phyloP scores from a whole-genome alignment of 2,888 invertebrate species.

The Julus scandinavius region DNA sequence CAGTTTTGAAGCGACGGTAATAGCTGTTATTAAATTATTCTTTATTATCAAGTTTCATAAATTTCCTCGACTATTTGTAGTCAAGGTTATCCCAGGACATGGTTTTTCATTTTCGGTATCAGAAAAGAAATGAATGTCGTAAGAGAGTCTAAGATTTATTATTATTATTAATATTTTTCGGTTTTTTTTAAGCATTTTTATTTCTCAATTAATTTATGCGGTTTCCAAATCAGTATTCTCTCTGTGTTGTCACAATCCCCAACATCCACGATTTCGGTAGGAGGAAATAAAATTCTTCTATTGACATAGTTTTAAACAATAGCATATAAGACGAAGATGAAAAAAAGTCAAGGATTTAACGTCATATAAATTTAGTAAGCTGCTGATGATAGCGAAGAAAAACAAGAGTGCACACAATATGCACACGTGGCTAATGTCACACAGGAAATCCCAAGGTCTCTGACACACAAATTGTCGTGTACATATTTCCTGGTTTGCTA shows the following conservation, averaged over 20 bases:
- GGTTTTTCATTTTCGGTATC: neutral
- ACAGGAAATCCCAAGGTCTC: slow-evolving; percentile 30
- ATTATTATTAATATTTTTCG: too few relatives aligned
- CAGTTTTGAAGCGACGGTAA: slow-evolving; percentile 24
- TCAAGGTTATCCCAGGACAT: neutral
- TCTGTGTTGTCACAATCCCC: neutral
- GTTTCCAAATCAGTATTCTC: slow-evolving; percentile 10
- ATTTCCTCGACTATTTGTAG: neutral
- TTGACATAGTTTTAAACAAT: slow-evolving; percentile 30
- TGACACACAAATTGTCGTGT: neutral
- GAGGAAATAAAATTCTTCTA: slow-evolving; percentile 26
- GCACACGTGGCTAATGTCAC: slow-evolving; percentile 30
- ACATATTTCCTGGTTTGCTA: neutral
- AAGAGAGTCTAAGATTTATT: neutral
- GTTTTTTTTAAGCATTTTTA: neutral
- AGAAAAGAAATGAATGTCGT: neutral
- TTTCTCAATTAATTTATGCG: neutral
- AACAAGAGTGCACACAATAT: neutral
- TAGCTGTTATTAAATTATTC: slow-evolving; percentile 34
- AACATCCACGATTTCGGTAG: neutral
- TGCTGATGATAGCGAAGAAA: slow-evolving; percentile 12
- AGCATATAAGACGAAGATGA: neutral
- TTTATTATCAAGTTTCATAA: slow-evolving; percentile 35
- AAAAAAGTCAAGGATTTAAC: slow-evolving; percentile 30
- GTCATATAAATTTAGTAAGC: slow-evolving; percentile 22